These are phyloP conservation scores for Napeogenes sylphis DNA, from an alignment of 2,888 invertebrate genomes.

Conservation along the genomic window DNA sequence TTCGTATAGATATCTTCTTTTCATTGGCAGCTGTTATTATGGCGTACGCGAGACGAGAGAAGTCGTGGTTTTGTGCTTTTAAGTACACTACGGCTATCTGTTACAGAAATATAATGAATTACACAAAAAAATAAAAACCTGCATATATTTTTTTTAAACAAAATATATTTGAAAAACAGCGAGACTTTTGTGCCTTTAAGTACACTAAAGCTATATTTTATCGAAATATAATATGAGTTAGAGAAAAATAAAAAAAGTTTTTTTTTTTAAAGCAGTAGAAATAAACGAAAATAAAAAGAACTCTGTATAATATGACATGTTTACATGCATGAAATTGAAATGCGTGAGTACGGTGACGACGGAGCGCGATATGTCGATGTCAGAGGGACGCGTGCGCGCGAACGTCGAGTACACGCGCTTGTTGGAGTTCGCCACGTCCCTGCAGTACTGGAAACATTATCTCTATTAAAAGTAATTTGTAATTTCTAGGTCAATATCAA, in stretches of 20 bases:
- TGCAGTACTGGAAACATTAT: conserved; percentile 86
- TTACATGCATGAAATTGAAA: conserved; percentile 94
- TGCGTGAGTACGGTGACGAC: conserved; percentile 89
- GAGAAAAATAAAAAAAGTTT: not conserved
- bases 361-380: conserved; percentile 95
- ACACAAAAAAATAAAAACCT: not conserved
- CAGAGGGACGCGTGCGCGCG: conserved; percentile 93
- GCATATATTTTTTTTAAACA: too few relatives aligned
- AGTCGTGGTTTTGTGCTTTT: conserved; percentile 85
- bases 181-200: conserved; percentile 86
- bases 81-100: conserved; percentile 91
- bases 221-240: conserved; percentile 6
- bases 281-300: too few relatives aligned
- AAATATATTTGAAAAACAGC: conserved; percentile 55
- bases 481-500: not conserved
- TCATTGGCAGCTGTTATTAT: conserved; percentile 84
- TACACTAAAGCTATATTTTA: conserved; percentile 89
- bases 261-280: too few relatives aligned
- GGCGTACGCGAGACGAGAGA: conserved; percentile 86
- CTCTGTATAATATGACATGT: conserved; percentile 34
- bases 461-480: not conserved
- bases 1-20: conserved; percentile 84
- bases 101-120: conserved; percentile 15
- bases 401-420: conserved; percentile 93
- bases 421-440: conserved; percentile 92